Percentiles rank a stretch among this genome's conserved stretches.
Conservation (phyloP, 2,888 invertebrate species). For the Monochamus alternatus region DNA sequence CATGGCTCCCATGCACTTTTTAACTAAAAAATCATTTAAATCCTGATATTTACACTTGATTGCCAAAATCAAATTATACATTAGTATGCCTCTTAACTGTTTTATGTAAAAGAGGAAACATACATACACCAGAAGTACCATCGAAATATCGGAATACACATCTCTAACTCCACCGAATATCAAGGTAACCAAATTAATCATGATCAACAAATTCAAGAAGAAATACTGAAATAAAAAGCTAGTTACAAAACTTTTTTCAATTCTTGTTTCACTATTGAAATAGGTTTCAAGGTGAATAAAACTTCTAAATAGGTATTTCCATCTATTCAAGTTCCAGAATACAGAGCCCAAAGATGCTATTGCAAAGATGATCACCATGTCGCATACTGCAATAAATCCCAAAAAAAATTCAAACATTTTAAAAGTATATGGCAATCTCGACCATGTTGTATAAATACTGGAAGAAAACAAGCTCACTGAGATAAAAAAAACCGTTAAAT, state of each 20-base stretch:
- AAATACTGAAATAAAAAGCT: background rate
- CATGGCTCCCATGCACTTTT: background rate
- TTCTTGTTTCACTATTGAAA: background rate
- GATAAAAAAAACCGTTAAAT: background rate
- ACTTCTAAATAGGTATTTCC: background rate
- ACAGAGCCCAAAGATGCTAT: slow-evolving; percentile 1
- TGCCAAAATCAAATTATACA: no score
- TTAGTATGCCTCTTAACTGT: no score
- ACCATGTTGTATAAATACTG: no score
- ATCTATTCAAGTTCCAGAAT: background rate
- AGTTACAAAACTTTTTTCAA: background rate
- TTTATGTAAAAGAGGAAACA: no score
- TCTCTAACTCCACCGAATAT: background rate
- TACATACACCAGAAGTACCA: no score
- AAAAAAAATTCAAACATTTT: background rate
- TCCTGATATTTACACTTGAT: background rate
- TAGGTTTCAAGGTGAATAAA: background rate
- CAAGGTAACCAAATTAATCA: background rate
- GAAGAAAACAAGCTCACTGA: background rate
- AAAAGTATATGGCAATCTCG: no score
- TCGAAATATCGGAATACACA: background rate
- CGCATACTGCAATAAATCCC: background rate
- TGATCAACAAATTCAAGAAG: background rate
- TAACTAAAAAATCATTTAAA: background rate
- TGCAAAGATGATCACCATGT: background rate